These are phyloP conservation scores for Agraylea sexmaculata DNA, from an alignment of 1,140 invertebrate species.

Conservation along the genomic window DNA sequence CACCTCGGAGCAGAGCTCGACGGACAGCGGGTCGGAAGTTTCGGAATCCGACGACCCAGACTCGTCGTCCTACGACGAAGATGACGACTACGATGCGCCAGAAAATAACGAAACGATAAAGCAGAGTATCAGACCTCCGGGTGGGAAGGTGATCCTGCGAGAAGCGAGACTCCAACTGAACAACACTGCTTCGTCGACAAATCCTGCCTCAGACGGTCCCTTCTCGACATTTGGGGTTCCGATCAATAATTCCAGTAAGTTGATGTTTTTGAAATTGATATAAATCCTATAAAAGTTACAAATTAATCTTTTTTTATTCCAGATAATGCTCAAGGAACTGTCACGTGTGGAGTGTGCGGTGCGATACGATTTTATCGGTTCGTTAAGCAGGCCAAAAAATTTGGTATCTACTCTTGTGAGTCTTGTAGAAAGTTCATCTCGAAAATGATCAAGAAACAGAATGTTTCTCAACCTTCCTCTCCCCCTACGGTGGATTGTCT, in stretches of 20 bases:
- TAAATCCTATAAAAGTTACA: slow-evolving; percentile 7
- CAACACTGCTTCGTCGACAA: slow-evolving; percentile 35
- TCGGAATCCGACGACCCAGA: slow-evolving; percentile 42
- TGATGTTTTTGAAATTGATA: slow-evolving; percentile 7
- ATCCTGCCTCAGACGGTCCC: slow-evolving; percentile 45
- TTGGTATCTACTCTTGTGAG: slow-evolving; percentile 74
- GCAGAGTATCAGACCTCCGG: slow-evolving; percentile 27
- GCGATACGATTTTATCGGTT: slow-evolving; percentile 63
- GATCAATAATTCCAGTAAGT: slow-evolving; percentile 26
- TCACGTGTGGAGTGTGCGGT: slow-evolving; percentile 69
- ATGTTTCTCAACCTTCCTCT: slow-evolving; percentile 41
- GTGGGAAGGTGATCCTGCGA: slow-evolving; percentile 55
- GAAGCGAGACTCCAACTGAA: slow-evolving; percentile 57
- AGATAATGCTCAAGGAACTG: slow-evolving; percentile 46
- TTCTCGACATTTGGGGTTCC: slow-evolving; percentile 26
- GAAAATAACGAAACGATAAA: slow-evolving; percentile 37
- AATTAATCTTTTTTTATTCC: slow-evolving; percentile 25
- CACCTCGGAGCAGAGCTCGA: slow-evolving; percentile 26
- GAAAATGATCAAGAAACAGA: slow-evolving; percentile 59
- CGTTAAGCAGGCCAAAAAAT: slow-evolving; percentile 65
- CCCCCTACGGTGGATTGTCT: slow-evolving; percentile 50
- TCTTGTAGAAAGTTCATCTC: slow-evolving; percentile 77
- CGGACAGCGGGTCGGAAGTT: slow-evolving; percentile 35
- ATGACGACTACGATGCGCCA: slow-evolving; percentile 37
- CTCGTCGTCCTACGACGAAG: slow-evolving; percentile 38